Base-by-base conservation (phyloP, 1,140 invertebrate genomes). In the Zaprionus vittiger region DNA sequence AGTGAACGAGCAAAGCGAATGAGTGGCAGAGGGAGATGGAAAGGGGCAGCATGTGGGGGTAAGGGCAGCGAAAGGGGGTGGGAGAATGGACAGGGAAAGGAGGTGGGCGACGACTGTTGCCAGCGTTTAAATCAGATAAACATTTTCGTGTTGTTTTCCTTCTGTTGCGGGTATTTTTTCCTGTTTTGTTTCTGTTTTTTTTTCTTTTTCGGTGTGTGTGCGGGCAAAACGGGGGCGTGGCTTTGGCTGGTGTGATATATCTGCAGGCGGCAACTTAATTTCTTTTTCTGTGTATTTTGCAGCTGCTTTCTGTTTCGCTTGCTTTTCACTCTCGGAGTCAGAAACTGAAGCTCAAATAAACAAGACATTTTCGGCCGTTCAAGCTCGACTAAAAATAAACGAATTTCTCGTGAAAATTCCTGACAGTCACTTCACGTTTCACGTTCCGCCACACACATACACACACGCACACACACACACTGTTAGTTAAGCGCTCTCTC, bases 251-350 rank as follows among this genome's bases (percentile, higher is more conserved):
- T 89, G 84, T 84, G 83, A 87, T 80, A 84, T 84, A 79, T 63
- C 84, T 87, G 81, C 78, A 87, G 84, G 84, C 84, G 85, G 84
- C 84, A 87, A 89, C 85, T 89, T 90, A 87, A 84, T 87, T 89
- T 89, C 81, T 77, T 77, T 73, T 74, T 59, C 55, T 67, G 38
- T 68, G 37, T 63, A 62, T 56, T 80, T 73, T 79, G 24, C 54
- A 61, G 34, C 68, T 70, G 49, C 54, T 67, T 49, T 55, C 34
- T 59, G 63, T 44, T 52, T 15, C 44, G 17, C 44, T 54, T 47
- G 24, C 14, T 49, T 67, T 57, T 62, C 54, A n/a, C 31, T 28
- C 66, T 22, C 57, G 38, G 17, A 62, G 57, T 69, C 55, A 76
- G 55, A 41, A 38, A 56, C 59, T 71, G 41, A 73, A 82, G 65